Conservation (phyloP, 2,797 vertebrate genomes). For the Falco peregrinus region DNA sequence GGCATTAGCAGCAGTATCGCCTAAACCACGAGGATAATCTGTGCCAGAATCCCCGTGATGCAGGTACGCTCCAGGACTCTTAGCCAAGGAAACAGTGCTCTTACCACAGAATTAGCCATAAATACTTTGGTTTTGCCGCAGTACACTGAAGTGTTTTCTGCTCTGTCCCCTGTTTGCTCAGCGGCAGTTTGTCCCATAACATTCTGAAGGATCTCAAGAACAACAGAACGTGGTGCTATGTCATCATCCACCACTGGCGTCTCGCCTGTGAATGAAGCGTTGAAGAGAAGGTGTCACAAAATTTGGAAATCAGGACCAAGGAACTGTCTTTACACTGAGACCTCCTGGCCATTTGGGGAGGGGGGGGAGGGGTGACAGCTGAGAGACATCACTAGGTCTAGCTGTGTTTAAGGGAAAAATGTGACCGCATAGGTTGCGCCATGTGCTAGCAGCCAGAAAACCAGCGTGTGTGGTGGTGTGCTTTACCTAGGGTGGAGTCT, state of each 20-base stretch:
- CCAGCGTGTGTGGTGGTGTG: not conserved
- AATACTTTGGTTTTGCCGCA: constrained; percentile 94
- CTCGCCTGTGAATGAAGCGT: constrained; percentile 58
- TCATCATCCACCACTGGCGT: not conserved
- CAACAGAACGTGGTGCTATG: constrained; percentile 27
- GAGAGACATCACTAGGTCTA: not conserved
- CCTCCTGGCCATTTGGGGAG: not conserved
- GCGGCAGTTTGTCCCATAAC: not conserved
- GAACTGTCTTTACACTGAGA: not conserved
- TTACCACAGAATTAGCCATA: constrained; percentile 86
- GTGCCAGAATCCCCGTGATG: not conserved
- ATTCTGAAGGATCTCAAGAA: constrained; percentile 77
- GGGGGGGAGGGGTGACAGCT: not conserved
- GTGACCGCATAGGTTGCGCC: not conserved
- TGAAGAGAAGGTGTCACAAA: not conserved
- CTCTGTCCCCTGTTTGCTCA: constrained; percentile 11
- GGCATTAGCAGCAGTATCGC: not conserved
- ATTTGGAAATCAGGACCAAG: not conserved
- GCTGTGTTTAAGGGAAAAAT: not conserved
- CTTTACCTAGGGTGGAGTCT: not conserved
- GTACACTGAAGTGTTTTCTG: constrained; percentile 71
- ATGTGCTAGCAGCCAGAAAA: not conserved
- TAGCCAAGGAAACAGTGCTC: not conserved
- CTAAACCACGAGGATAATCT: not conserved
- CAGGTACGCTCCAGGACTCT: not conserved